These are phyloP conservation scores for Chromobotia macracanthus DNA, from an alignment of 2,797 vertebrate species.

Conservation along the genomic window DNA sequence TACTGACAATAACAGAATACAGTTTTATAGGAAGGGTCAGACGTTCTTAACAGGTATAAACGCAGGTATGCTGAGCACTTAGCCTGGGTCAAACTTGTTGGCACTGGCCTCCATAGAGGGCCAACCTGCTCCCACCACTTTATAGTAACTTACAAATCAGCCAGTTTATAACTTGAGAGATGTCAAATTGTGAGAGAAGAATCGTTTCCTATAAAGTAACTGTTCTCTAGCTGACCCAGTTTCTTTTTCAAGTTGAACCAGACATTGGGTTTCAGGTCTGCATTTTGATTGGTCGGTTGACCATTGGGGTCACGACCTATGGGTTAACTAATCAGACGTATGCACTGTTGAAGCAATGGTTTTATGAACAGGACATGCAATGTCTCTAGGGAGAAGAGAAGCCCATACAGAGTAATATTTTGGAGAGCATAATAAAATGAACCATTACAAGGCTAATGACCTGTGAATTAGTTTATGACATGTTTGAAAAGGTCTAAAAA, in stretches of 20 bases:
- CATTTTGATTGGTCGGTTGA: slow-evolving; percentile 62
- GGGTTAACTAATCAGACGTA: slow-evolving; percentile 48
- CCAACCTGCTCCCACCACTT: neutral
- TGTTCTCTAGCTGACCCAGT: slow-evolving; percentile 64
- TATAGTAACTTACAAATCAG: slow-evolving; percentile 1
- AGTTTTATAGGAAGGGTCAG: neutral
- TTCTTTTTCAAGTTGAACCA: slow-evolving; percentile 70
- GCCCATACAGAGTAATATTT: neutral
- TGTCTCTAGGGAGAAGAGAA: slow-evolving; percentile 17
- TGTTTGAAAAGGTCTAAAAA: neutral
- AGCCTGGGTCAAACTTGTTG: slow-evolving; percentile 37
- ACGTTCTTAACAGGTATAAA: neutral
- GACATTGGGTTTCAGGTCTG: slow-evolving; percentile 64
- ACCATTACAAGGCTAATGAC: neutral
- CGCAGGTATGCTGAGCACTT: neutral
- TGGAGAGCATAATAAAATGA: slow-evolving; percentile 10
- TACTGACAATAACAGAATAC: neutral
- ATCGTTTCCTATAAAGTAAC: neutral
- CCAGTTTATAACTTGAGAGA: neutral
- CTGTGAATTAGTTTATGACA: neutral
- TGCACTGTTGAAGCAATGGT: slow-evolving; percentile 36
- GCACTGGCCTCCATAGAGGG: slow-evolving; percentile 16
- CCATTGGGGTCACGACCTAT: slow-evolving; percentile 62
- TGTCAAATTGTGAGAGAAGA: slow-evolving; percentile 14
- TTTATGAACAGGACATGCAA: slow-evolving; percentile 55